These are phyloP conservation scores for Bos taurus DNA, from an alignment of 2,113 vertebrate genomes.

Conservation along the genomic window DNA sequence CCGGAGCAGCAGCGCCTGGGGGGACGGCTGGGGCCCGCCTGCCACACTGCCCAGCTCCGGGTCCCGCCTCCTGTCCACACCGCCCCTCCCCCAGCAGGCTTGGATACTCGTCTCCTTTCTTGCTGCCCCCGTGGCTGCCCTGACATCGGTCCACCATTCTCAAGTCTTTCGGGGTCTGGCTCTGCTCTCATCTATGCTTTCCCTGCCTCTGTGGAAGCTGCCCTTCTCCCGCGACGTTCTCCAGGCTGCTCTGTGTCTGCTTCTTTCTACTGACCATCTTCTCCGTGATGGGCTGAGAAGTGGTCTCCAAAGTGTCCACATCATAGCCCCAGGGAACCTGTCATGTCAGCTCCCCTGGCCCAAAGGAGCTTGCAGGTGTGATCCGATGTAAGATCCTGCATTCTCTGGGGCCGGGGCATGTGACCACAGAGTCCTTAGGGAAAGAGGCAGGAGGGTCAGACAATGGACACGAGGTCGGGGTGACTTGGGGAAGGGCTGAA, in stretches of 20 bases:
- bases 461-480: accelerated
- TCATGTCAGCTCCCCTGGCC: background rate
- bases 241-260: accelerated
- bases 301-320: no score
- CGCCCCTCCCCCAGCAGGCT: background rate
- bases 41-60: accelerated
- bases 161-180: accelerated
- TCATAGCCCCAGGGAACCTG: accelerated
- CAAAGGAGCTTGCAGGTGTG: background rate
- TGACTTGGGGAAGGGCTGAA: accelerated
- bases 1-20: accelerated
- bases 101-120: accelerated
- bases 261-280: background rate
- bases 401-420: accelerated
- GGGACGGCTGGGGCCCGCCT: background rate
- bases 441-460: background rate
- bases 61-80: background rate
- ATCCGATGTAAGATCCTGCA: background rate
- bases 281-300: accelerated
- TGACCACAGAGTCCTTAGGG: accelerated
- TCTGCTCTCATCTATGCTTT: no score
- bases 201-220: accelerated
- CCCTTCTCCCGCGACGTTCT: background rate
- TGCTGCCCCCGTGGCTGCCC: accelerated
- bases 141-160: accelerated